Evolutionary conservation across 92 coral and sea anemone genomes (phyloP), one percentile per base, ranked within the genome.

Genomic region (Porites lobata): DNA sequence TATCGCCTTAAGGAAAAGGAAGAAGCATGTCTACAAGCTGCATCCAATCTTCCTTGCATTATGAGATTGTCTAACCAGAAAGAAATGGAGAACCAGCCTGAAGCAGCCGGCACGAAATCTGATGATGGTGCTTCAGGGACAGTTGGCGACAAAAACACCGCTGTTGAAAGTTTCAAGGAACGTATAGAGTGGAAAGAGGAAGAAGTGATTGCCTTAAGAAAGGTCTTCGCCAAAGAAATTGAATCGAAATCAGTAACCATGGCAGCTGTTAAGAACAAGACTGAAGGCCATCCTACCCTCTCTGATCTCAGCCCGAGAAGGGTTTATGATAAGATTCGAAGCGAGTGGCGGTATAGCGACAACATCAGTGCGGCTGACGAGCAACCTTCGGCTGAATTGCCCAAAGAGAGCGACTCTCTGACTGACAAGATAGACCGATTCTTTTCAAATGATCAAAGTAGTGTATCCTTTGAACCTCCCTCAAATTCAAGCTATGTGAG

Each of bases 291-390:
- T 66, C 24, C 63, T 32, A 53, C 38, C 20, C 90, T 85, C 52
- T 26, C 57, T 19, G 21, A 50, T 7, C 71, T 75, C 21, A 76
- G 74, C 64, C 81, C 90, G 1, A 56, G 66, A 59, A 72, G 72
- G 53, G 90, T 90, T 12, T 85, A 71, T 15, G 90, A 85, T 61
- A 90, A 58, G 71, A 32, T 90, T 10, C 85, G 90, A 20, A 18
- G 32, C 6, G 78, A 78, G 62, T 86, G 85, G 85, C 59, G 85
- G 1, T 62, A 52, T 66, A 15, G 8, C 65, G 14, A 75, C 13
- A n/a, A 56, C 62, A 38, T 3, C 71, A 20, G 22, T 47, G 15
- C 15, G 51, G 47, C 65, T 13, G 65, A 76, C 15, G 56, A 12
- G 8, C 8, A 20, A 21, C 65, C 19, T 51, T 50, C 26, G 4